phyloP scores from a whole-genome alignment of 2,888 invertebrate species.

The Drosophila differens region DNA sequence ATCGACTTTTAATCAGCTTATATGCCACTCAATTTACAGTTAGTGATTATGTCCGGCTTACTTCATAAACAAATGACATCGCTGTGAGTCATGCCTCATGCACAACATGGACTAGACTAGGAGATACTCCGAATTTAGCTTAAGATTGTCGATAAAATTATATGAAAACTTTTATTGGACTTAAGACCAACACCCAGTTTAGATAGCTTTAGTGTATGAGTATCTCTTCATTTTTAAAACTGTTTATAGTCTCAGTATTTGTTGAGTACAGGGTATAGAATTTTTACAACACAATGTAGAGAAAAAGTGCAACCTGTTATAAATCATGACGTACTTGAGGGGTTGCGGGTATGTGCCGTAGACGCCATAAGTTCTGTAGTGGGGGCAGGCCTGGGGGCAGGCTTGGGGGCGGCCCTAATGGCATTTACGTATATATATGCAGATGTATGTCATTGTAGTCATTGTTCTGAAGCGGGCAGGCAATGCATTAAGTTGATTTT shows the following conservation, averaged over 20 bases:
- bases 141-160: background rate
- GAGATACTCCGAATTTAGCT: background rate
- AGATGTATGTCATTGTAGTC: slow-evolving; percentile 19
- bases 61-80: slow-evolving; percentile 27
- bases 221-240: background rate
- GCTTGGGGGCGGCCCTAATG: slow-evolving; percentile 34
- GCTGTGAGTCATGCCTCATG: slow-evolving; percentile 15
- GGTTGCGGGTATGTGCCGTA: background rate
- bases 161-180: background rate
- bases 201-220: background rate
- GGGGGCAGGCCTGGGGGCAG: slow-evolving; percentile 7
- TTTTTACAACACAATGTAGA: slow-evolving; percentile 7
- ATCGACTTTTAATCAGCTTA: slow-evolving; percentile 74
- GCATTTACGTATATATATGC: slow-evolving; percentile 11
- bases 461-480: slow-evolving; percentile 48
- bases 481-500: slow-evolving; percentile 66
- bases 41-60: slow-evolving; percentile 52
- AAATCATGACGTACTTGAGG: slow-evolving; percentile 43
- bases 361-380: background rate
- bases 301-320: slow-evolving; percentile 40
- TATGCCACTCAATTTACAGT: slow-evolving; percentile 62
- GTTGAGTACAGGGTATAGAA: slow-evolving; percentile 23
- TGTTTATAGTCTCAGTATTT: background rate
- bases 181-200: background rate
- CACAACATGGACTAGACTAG: background rate